Base-by-base conservation (phyloP, 1,140 invertebrate genomes). In the Apis cerana region DNA sequence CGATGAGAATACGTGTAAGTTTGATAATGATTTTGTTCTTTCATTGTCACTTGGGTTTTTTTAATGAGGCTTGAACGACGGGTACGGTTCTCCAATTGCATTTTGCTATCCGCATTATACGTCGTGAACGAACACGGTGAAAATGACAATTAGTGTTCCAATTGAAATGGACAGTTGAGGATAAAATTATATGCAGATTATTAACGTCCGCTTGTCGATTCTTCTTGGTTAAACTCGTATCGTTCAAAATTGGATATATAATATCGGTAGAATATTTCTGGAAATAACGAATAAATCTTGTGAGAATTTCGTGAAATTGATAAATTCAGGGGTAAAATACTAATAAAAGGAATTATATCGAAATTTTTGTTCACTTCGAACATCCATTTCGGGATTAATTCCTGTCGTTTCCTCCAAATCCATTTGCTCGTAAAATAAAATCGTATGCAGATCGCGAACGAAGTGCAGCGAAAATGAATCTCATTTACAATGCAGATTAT, bases 121-220 rank as follows among this genome's bases (percentile, higher is more conserved):
- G 54, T 75, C 23, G 71, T 61, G 68, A 61, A 67, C 77, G 67
- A 10, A 67, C 7, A 56, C 76, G 76, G 59, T 61, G 70, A 85
- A 85, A 85, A 80, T 86, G 84, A 84, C 76, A 85, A 86, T 86
- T 85, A 81, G 83, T 65, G 79, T 85, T 76, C 59, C 74, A 72
- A 59, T 54, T 43, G 58, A 85, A 81, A 75, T 80, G 77, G 65
- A 81, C 83, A 80, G 77, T 52, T 68, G 43, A 43, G 59, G 58
- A 85, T 85, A 61, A 61, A 75, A 77, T 65, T 64, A 59, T 52
- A 52, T 75, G 52, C 64, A 64, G 76, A 84, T 84, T 84, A 84
- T 85, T 85, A 71, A 85, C 71, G 84, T 61, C 76, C 58, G 58
- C 58, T 78, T 71, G 19, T 67, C 62, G 64, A 75, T 80, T 67